These are phyloP conservation scores for Abramis brama DNA, from an alignment of 2,113 vertebrate genomes.

Conservation along the genomic window DNA sequence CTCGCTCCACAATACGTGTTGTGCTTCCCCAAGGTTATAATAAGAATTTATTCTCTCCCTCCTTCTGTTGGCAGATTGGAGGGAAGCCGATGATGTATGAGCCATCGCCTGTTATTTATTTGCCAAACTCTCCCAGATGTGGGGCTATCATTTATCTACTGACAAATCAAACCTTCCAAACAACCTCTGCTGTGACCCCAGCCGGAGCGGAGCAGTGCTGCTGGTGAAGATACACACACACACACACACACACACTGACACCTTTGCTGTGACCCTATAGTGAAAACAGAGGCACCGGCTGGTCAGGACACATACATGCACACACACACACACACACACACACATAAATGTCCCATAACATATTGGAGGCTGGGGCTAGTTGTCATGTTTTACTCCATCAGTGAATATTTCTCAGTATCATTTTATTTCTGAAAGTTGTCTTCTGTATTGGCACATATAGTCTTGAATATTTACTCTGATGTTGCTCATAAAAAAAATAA, in stretches of 20 bases:
- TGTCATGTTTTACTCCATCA: not conserved
- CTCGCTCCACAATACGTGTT: conserved; percentile 58
- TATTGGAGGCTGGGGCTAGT: not conserved
- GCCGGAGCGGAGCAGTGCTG: conserved; percentile 42
- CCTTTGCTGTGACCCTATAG: conserved; percentile 31
- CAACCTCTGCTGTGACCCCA: conserved; percentile 83
- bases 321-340: not conserved
- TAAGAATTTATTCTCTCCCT: conserved; percentile 86
- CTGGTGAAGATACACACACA: conserved; percentile 42
- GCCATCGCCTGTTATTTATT: conserved; percentile 89
- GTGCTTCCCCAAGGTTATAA: conserved; percentile 88
- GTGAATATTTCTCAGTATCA: not conserved
- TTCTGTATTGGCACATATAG: not conserved
- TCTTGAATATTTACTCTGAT: not conserved
- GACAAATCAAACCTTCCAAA: conserved; percentile 88
- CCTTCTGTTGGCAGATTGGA: conserved; percentile 79
- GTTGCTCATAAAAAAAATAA: not conserved
- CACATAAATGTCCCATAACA: not conserved
- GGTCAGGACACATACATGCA: not conserved
- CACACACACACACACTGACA: not conserved
- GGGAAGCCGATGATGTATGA: conserved; percentile 88
- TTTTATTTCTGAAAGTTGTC: not conserved
- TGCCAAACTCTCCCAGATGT: conserved; percentile 92
- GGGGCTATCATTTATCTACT: conserved; percentile 89
- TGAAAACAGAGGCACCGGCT: not conserved